These are phyloP conservation scores for Agrotis puta DNA, from an alignment of 2,888 invertebrate species.

Conservation along the genomic window DNA sequence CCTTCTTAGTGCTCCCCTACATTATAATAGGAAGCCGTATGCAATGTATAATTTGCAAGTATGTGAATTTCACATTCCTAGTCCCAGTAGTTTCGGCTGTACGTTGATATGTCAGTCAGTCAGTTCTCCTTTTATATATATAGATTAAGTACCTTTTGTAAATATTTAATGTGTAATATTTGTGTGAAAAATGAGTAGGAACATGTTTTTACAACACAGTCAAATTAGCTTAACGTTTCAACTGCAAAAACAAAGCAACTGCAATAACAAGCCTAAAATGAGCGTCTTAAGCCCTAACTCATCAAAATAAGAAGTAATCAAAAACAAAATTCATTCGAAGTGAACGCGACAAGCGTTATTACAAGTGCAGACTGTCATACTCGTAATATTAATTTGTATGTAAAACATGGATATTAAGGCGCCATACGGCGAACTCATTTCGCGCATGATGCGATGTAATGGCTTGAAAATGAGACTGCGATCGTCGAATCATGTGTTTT, in stretches of 20 bases:
- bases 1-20: no score
- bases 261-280: slow-evolving; percentile 21
- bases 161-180: no score
- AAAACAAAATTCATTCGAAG: slow-evolving; percentile 52
- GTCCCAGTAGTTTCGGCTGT: no score
- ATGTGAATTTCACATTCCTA: no score
- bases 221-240: not conserved
- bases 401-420: slow-evolving; percentile 66
- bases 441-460: slow-evolving; percentile 70
- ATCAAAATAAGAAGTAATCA: slow-evolving; percentile 26
- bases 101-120: no score
- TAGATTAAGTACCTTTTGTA: no score
- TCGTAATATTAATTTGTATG: slow-evolving; percentile 70
- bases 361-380: slow-evolving; percentile 63
- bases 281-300: slow-evolving; percentile 19
- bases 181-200: no score
- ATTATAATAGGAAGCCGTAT: no score
- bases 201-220: not conserved
- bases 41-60: no score
- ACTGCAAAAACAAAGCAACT: slow-evolving; percentile 21
- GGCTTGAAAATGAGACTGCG: slow-evolving; percentile 76
- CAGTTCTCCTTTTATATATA: no score
- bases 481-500: slow-evolving; percentile 57
- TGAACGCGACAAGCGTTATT: slow-evolving; percentile 54
- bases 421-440: slow-evolving; percentile 69